Evolutionary conservation across 2,888 invertebrate species (phyloP).

Genomic region (Sarcophaga caerulescens): DNA sequence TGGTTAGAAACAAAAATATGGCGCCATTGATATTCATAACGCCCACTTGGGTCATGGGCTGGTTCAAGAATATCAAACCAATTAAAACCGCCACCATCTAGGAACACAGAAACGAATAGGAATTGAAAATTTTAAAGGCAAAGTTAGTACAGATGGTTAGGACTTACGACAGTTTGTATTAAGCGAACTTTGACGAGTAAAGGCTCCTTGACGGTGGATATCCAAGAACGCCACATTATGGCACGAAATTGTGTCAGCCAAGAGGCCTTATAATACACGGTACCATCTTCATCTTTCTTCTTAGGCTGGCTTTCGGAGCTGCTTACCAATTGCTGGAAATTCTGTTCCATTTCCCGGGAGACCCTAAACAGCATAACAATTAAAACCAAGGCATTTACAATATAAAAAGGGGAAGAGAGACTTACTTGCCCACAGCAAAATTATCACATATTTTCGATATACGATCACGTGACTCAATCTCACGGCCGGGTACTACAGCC

Average conservation of each 20-base stretch:
- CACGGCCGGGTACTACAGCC: conserved; percentile 92
- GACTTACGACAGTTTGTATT: conserved; percentile 92
- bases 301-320: conserved; percentile 70
- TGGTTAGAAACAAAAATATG: conserved; percentile 93
- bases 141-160: neutral
- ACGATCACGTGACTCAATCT: conserved; percentile 89
- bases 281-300: conserved; percentile 83
- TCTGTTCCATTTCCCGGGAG: conserved; percentile 78
- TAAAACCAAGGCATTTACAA: neutral
- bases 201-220: conserved; percentile 94
- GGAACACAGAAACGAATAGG: conserved; percentile 62
- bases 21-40: conserved; percentile 97
- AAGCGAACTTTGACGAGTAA: conserved; percentile 93
- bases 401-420: neutral
- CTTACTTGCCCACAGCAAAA: conserved; percentile 82
- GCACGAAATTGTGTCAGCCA: conserved; percentile 95
- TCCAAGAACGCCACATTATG: conserved; percentile 94
- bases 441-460: conserved; percentile 90
- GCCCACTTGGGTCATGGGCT: conserved; percentile 90
- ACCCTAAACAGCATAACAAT: conserved; percentile 68
- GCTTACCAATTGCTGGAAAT: conserved; percentile 73
- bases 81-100: conserved; percentile 94
- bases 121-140: neutral
- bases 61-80: conserved; percentile 93
- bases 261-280: conserved; percentile 83